Percentiles rank a stretch among this genome's conserved stretches.
Conservation (phyloP, 2,888 invertebrate species). For the Norana najaformis region DNA sequence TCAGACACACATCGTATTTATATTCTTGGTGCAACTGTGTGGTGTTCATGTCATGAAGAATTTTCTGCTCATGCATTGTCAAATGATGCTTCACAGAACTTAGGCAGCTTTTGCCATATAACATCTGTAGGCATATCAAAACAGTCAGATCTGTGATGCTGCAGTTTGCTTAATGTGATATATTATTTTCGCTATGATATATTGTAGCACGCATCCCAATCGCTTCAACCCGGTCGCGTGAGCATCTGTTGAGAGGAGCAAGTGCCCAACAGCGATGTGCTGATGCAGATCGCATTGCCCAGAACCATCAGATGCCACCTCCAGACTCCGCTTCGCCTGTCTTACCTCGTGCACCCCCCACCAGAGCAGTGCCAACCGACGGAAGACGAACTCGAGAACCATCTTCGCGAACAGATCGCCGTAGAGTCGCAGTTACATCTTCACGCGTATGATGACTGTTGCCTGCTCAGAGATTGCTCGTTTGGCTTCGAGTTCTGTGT, state of each 20-base stretch:
- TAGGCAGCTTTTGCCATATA: background rate
- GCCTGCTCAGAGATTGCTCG: conserved; percentile 1
- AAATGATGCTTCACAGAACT: too few relatives aligned
- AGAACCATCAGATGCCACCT: background rate
- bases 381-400: conserved; percentile 22
- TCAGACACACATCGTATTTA: too few relatives aligned
- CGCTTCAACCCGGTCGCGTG: conserved; percentile 14
- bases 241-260: conserved; percentile 21
- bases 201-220: conserved; percentile 13
- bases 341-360: conserved; percentile 16
- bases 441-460: conserved; percentile 10
- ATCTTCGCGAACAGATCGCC: conserved; percentile 6
- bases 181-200: background rate
- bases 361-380: conserved; percentile 14
- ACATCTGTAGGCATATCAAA: background rate
- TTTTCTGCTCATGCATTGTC: too few relatives aligned
- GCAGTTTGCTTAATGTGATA: background rate
- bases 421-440: background rate
- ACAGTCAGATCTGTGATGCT: background rate
- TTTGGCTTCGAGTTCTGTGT: conserved; percentile 13
- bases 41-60: too few relatives aligned
- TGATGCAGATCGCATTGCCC: background rate
- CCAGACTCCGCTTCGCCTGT: conserved; percentile 19
- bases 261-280: background rate
- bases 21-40: too few relatives aligned